phyloP scores from a whole-genome alignment of 1,140 invertebrate species.

The Stegodyphus mimosarum region DNA sequence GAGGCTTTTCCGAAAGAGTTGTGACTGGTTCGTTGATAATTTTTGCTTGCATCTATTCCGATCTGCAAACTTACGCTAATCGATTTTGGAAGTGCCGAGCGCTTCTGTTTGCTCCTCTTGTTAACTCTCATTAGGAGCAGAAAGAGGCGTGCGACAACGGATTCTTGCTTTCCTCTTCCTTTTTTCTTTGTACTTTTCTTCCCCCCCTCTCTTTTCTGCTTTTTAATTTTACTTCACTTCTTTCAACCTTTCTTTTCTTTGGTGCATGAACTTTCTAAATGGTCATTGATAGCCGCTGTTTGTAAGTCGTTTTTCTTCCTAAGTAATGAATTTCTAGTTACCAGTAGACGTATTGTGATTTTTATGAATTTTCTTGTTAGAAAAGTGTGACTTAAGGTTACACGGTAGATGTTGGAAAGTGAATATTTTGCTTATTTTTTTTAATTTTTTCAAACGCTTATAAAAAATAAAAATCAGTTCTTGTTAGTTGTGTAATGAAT shows the following conservation, averaged over 20 bases:
- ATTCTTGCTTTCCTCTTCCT: neutral
- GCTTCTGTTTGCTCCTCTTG: constrained; percentile 25
- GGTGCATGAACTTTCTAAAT: neutral
- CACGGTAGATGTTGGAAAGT: too few relatives aligned
- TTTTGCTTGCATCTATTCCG: constrained; percentile 41
- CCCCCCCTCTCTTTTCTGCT: neutral
- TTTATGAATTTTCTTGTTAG: neutral
- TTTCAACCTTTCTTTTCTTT: neutral
- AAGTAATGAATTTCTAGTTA: neutral
- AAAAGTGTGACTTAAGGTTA: too few relatives aligned
- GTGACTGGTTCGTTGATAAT: constrained; percentile 33
- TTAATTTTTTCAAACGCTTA: too few relatives aligned
- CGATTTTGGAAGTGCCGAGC: constrained; percentile 50
- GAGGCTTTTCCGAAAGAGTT: constrained; percentile 19
- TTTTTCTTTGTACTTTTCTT: neutral
- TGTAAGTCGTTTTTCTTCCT: neutral
- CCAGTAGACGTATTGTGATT: neutral
- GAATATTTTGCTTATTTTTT: too few relatives aligned
- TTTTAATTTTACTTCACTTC: neutral
- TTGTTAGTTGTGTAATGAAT: too few relatives aligned
- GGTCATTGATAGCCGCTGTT: too few relatives aligned
- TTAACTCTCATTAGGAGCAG: constrained; percentile 53
- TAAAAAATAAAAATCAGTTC: too few relatives aligned
- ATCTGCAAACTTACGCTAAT: constrained; percentile 43
- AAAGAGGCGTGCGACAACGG: constrained; percentile 34